Conservation (phyloP, 1,140 invertebrate species). For the Drosophila trapezifrons region DNA sequence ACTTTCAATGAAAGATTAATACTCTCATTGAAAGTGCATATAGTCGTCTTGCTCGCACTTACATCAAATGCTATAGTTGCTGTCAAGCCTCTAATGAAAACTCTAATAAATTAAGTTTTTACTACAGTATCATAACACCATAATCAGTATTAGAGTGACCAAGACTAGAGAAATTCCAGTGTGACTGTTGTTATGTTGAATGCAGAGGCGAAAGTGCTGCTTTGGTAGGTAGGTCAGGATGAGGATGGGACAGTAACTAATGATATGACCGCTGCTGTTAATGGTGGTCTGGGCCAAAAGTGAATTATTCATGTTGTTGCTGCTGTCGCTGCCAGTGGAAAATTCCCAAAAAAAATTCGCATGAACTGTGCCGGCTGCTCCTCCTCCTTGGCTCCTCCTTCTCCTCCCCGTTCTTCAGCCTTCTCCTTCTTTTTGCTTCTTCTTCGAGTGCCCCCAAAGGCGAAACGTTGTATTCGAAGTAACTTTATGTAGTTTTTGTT, state of each 20-base stretch:
- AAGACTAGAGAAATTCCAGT: too few species aligned
- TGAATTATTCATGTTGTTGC: conserved; percentile 79
- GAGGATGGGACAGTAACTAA: not conserved
- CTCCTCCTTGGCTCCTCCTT: conserved; percentile 1
- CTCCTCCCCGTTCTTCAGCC: conserved; percentile 2
- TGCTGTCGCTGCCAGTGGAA: conserved; percentile 73
- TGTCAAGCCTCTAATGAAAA: too few species aligned
- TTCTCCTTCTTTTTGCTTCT: conserved; percentile 17
- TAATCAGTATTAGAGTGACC: not conserved
- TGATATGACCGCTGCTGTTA: conserved; percentile 37
- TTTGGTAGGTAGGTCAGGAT: not conserved
- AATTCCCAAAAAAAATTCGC: conserved; percentile 82
- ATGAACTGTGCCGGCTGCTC: conserved; percentile 71
- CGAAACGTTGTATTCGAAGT: conserved; percentile 61
- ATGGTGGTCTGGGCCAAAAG: conserved; percentile 68
- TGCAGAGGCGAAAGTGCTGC: not conserved
- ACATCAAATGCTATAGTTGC: too few species aligned
- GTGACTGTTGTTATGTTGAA: not conserved
- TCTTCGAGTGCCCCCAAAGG: conserved; percentile 42
- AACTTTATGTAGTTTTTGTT: conserved; percentile 23
- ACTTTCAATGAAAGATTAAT: too few species aligned
- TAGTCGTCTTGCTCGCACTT: too few species aligned
- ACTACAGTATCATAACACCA: too few species aligned
- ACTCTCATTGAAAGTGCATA: too few species aligned
- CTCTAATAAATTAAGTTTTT: too few species aligned